Evolutionary conservation across 2,888 invertebrate genomes (phyloP).

Genomic region (Digitonthophagus gazella): DNA sequence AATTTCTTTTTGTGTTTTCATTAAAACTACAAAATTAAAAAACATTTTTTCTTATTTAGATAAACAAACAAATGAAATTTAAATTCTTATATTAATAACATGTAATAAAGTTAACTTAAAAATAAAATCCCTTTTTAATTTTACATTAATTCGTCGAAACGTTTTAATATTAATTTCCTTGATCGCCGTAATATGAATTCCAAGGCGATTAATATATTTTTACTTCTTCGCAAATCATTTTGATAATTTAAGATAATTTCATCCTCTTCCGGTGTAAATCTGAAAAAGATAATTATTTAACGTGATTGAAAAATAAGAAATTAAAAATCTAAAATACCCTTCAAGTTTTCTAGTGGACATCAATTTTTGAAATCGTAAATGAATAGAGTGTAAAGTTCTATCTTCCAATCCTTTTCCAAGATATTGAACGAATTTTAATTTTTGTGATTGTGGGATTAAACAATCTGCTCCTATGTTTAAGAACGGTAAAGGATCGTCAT

Average conservation of each 20-base stretch:
- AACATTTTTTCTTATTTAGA: too few species aligned
- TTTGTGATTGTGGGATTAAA: slow-evolving; percentile 14
- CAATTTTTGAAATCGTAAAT: slow-evolving; percentile 20
- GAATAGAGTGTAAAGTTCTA: slow-evolving; percentile 19
- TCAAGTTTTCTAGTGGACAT: background rate
- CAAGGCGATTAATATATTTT: background rate
- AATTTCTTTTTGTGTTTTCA: background rate
- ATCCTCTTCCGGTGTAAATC: slow-evolving; percentile 23
- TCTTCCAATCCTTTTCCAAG: slow-evolving; percentile 22
- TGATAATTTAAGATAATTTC: slow-evolving; percentile 21
- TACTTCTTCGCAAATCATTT: background rate
- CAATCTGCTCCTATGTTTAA: slow-evolving; percentile 8
- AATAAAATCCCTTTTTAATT: too few species aligned
- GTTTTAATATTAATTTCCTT: slow-evolving; percentile 15
- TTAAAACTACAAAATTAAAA: too few species aligned
- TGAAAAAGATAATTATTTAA: slow-evolving; percentile 15
- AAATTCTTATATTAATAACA: too few species aligned
- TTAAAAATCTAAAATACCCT: background rate
- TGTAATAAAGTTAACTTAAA: too few species aligned
- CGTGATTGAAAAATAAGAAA: too few species aligned
- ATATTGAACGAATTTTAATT: slow-evolving; percentile 20
- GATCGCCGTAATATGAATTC: slow-evolving; percentile 21
- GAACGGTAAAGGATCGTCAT: slow-evolving; percentile 21
- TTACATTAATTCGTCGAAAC: slow-evolving; percentile 2
- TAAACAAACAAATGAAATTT: too few species aligned